Base-by-base conservation (phyloP, 2,113 vertebrate genomes). In the Notothenia rossii region DNA sequence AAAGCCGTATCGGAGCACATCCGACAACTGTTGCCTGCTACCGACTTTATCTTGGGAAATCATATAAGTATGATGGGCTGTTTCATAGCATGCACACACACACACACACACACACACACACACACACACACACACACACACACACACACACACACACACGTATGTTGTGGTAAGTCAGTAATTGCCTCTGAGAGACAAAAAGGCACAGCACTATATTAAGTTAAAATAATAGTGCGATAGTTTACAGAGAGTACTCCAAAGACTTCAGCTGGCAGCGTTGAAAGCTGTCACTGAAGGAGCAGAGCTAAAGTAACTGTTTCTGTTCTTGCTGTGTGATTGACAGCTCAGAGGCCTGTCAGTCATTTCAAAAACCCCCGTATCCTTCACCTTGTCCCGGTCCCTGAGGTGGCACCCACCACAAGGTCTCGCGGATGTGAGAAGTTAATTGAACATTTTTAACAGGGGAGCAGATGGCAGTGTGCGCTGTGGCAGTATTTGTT, bases 401-500 rank as follows among this genome's bases (percentile, higher is more conserved):
- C 75, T 0, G 17, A 77, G 87, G 71, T 80, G 82, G 70, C 81
- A 82, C 68, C 79, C 65, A 53, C 54, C 78, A 20, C 70, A 78
- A 85, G 81, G 74, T 85, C 85, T 88, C 65, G 76, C 49, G 60
- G 82, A 92, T 81, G 86, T 91, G 91, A 88, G 89, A 92, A 90
- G 88, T 92, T 92, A 90, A 95, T 93, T 93, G 88, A 86, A 93
- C 90, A 92, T 90, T 87, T 40, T 86, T 91, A 68, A 79, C 55
- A 11, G 50, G 54, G 69, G 51, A 84, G 75, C 69, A 17, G 64
- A 36, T 72, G 84, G 79, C 81, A 63, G 77, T 73, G 11, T 75
- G 77, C 56, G 29, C 83, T 4, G 45, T 12, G 46, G 73, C 75
- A 84, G 77, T 81, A 87, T 77, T 92, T 93, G 87, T 90, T 92